Conservation (phyloP, 2,113 vertebrate species). For the Petromus typicus region DNA sequence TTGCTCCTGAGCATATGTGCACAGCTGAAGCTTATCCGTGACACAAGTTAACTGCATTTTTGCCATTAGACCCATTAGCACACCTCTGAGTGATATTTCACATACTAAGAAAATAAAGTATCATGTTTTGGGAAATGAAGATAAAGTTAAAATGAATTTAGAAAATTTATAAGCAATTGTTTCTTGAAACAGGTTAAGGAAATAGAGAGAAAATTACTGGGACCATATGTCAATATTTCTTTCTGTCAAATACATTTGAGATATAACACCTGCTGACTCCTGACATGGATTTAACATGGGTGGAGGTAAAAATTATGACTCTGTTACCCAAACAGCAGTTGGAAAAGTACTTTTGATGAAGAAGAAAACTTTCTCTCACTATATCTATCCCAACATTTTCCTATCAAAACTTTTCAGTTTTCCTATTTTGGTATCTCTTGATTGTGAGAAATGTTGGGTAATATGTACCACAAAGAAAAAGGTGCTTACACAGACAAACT, state of each 20-base stretch:
- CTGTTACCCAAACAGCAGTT: neutral
- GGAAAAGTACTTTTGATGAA: neutral
- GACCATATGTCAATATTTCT: neutral
- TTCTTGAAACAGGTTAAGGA: constrained; percentile 3
- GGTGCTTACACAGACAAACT: too few species aligned
- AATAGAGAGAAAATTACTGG: neutral
- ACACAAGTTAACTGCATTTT: neutral
- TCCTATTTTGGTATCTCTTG: too few species aligned
- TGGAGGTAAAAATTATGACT: neutral
- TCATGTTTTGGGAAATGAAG: neutral
- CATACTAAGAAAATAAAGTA: neutral
- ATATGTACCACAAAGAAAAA: too few species aligned
- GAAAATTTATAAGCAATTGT: neutral
- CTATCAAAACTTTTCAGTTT: neutral
- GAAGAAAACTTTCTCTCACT: neutral
- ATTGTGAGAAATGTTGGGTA: too few species aligned
- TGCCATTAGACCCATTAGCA: neutral
- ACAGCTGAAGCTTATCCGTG: neutral
- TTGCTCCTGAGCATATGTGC: neutral
- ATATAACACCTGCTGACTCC: too few species aligned
- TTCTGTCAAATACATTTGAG: neutral
- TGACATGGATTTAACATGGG: neutral
- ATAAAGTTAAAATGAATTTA: neutral
- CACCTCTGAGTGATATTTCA: neutral
- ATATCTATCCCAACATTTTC: neutral